phyloP scores from a whole-genome alignment of 2,113 vertebrate species.

The Oryctolagus cuniculus region DNA sequence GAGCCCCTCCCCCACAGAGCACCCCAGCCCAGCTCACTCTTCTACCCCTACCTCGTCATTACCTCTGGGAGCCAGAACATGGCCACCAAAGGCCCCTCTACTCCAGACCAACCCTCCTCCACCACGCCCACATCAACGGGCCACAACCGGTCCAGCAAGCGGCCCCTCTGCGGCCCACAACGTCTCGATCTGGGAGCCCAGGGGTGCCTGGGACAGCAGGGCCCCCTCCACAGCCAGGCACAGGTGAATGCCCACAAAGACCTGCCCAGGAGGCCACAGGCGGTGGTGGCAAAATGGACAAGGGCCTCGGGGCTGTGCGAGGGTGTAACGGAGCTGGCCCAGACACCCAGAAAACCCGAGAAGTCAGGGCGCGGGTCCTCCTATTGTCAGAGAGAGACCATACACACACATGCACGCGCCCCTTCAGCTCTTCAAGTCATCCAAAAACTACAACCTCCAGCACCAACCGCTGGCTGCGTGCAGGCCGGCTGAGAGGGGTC shows the following conservation, averaged over 20 bases:
- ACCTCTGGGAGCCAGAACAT: no score
- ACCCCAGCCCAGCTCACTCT: neutral
- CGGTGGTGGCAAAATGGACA: neutral
- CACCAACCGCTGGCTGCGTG: neutral
- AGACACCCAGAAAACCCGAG: neutral
- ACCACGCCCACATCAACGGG: neutral
- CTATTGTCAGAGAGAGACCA: neutral
- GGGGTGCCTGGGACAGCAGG: neutral
- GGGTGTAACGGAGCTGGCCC: neutral
- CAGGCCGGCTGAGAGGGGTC: neutral
- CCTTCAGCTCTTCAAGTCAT: neutral
- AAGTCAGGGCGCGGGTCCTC: neutral
- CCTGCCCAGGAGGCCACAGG: neutral
- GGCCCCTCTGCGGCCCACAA: neutral
- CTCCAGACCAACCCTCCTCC: neutral
- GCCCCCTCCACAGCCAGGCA: neutral
- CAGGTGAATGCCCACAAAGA: neutral
- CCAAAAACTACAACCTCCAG: neutral
- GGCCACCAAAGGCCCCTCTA: no score
- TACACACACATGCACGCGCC: no score
- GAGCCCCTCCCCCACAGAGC: neutral
- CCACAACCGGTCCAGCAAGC: neutral
- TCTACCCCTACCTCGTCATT: no score
- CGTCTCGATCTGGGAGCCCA: neutral
- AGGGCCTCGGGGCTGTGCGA: fast-evolving